Conservation (phyloP, 2,797 vertebrate species). For the Arnoldichthys spilopterus region DNA sequence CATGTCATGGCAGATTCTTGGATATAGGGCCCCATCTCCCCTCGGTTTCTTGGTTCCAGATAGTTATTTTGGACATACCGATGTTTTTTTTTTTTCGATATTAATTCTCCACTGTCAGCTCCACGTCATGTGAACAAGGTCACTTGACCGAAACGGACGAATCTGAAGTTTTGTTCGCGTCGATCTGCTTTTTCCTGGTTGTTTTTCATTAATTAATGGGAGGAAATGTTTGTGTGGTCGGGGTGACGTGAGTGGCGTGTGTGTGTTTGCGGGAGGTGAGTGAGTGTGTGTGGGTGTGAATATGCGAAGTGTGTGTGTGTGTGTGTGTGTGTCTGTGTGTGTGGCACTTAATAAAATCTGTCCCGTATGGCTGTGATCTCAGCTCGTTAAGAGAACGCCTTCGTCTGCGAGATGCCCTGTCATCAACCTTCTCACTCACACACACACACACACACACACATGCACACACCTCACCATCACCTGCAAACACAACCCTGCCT, state of each 20-base stretch:
- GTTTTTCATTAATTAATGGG: conserved; percentile 22
- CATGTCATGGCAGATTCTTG: too few relatives aligned
- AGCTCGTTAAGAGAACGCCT: conserved; percentile 64
- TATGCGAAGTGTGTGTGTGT: conserved; percentile 15
- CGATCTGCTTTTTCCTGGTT: not conserved
- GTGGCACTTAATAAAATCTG: conserved; percentile 56
- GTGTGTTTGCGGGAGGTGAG: not conserved
- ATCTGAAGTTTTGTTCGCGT: not conserved
- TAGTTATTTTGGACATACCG: too few relatives aligned
- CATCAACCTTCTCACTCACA: conserved; percentile 46
- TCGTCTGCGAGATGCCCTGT: conserved; percentile 59
- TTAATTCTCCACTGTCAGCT: too few relatives aligned
- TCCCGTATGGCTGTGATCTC: conserved; percentile 61
- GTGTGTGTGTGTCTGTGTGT: conserved; percentile 27
- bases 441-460: conserved; percentile 44
- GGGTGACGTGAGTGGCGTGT: not conserved
- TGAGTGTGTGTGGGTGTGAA: conserved; percentile 31
- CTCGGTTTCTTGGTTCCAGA: too few relatives aligned
- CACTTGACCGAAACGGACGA: not conserved
- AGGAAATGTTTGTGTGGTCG: conserved; percentile 8
- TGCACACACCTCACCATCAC: conserved; percentile 26
- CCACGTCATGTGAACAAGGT: too few relatives aligned
- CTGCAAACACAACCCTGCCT: conserved; percentile 46
- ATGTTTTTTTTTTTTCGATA: too few relatives aligned
- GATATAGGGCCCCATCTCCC: too few relatives aligned